Percentiles rank a stretch among this genome's conserved stretches.
Conservation (phyloP, 2,113 vertebrate species). For the Neolamprologus brichardi region DNA sequence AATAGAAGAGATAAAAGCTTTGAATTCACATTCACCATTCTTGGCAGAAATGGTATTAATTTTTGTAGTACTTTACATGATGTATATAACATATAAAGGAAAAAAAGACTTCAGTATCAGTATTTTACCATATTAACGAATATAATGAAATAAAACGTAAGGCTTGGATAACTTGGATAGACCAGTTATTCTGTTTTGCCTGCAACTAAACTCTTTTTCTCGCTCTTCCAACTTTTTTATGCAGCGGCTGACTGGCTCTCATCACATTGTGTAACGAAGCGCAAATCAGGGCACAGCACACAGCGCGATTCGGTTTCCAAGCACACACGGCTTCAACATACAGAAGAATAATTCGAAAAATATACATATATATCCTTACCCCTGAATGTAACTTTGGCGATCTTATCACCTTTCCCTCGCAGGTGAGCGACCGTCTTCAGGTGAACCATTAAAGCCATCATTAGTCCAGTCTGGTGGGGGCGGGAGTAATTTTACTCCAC, state of each 20-base stretch:
- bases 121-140: neutral
- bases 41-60: neutral
- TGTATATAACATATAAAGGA: neutral
- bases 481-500: conserved; percentile 35
- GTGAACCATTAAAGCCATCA: conserved; percentile 83
- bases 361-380: conserved; percentile 61
- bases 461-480: conserved; percentile 14
- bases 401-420: conserved; percentile 79
- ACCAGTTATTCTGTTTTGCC: neutral
- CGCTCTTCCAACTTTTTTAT: conserved; percentile 29
- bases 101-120: neutral
- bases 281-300: neutral
- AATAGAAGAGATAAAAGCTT: neutral
- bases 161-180: neutral
- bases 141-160: neutral
- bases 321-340: neutral
- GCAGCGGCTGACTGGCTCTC: neutral
- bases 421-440: conserved; percentile 81
- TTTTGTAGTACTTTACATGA: neutral
- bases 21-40: neutral
- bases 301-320: neutral
- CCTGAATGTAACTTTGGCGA: conserved; percentile 90
- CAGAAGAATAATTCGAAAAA: neutral
- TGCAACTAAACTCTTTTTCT: neutral
- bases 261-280: neutral